Evolutionary conservation across 2,888 invertebrate species (phyloP), one percentile per base, ranked within the genome.

Genomic region (Heliconius aoede): DNA sequence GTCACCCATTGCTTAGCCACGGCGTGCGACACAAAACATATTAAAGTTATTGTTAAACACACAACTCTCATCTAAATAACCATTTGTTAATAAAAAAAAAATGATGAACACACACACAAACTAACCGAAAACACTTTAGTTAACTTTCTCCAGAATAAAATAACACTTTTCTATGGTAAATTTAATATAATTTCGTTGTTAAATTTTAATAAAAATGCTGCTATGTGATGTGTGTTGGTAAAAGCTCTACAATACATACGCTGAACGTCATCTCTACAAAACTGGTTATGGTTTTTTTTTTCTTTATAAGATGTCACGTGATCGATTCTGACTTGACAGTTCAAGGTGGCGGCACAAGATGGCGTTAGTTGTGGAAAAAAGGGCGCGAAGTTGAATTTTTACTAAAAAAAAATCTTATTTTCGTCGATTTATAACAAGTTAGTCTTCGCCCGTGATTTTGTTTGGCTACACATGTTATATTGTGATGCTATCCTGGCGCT

Each of bases 1-100:
- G 89, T 92, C 93, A 91, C 91, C 94, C 94, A 94, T 94, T 89
- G 91, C 93, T 92, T 86, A 86, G 79, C 85, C 86, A 89, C 90
- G 88, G 86, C 82, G 76, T 77, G 73, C 73, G 77, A 74, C 64
- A 77, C 77, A 84, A 75, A 51, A 71, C 75, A 75, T 75, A 62
- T 80, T 79, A 65, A 77, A 76, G 76, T 73, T 78, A 64, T 76
- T 76, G 18, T 75, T 78, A 76, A 87, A 83, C 87, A 90, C 89
- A 60, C 60, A 15, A 88, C 89, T 87, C 88, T 73, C 78, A 40
- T 68, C 13, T 64, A 73, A 64, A 69, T 28, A 32, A 69, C 1
- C 68, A 69, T 30, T 69, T n/a, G 55, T 46, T 32, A 3, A n/a
- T 61, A 61, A 26, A 26, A 21, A 36, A 13, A 72, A 36, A 72